These are phyloP conservation scores for Hippocampus comes DNA, from an alignment of 2,113 vertebrate genomes.

Conservation along the genomic window DNA sequence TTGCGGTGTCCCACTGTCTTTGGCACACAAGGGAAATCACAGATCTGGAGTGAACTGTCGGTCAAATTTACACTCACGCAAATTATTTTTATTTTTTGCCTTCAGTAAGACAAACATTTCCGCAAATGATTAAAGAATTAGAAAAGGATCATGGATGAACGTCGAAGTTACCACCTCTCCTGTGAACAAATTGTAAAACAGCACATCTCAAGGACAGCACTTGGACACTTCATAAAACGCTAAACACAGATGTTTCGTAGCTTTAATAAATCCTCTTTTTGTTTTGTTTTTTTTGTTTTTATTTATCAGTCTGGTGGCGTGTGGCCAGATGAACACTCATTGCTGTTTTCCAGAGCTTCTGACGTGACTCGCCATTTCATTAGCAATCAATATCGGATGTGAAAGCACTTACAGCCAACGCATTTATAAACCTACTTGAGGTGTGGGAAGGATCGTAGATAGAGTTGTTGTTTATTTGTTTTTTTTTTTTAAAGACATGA, in stretches of 20 bases:
- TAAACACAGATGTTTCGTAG: constrained; percentile 27
- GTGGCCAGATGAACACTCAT: constrained; percentile 3
- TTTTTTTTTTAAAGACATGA: background rate
- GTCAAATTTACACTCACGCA: too few species aligned
- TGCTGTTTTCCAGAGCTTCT: constrained; percentile 16
- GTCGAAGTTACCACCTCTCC: background rate
- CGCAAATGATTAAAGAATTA: background rate
- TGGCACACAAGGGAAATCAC: too few species aligned
- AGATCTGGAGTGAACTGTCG: too few species aligned
- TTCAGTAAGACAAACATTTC: background rate
- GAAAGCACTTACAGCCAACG: background rate
- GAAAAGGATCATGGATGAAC: background rate
- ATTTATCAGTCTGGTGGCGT: constrained; percentile 28
- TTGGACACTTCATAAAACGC: constrained; percentile 41
- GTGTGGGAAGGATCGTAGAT: background rate
- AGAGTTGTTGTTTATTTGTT: constrained; percentile 16
- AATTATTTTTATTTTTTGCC: too few species aligned
- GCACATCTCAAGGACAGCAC: constrained; percentile 44
- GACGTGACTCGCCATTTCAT: constrained; percentile 10
- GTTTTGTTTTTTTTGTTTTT: background rate
- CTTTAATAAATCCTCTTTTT: background rate
- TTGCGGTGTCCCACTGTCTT: too few species aligned
- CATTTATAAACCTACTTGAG: constrained; percentile 22
- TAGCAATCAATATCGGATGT: constrained; percentile 33
- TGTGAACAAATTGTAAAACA: background rate